phyloP scores from a whole-genome alignment of 2,113 vertebrate genomes.

The Ahaetulla prasina region DNA sequence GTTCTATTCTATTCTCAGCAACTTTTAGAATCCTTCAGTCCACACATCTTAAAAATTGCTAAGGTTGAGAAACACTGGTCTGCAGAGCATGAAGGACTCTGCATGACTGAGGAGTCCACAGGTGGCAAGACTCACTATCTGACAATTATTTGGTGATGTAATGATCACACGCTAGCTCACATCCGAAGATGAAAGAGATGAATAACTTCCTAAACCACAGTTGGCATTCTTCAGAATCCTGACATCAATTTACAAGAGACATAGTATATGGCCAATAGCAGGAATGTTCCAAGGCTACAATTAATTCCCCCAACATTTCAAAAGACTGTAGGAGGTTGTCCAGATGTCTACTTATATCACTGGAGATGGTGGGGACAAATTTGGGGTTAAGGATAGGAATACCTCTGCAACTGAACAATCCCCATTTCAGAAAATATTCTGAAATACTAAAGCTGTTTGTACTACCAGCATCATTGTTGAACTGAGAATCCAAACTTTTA shows the following conservation, averaged over 20 bases:
- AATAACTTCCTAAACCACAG: not conserved
- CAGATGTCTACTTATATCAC: not conserved
- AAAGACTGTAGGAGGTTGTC: not conserved
- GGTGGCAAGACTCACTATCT: not conserved
- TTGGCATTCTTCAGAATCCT: not conserved
- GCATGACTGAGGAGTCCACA: not conserved
- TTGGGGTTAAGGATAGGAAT: not conserved
- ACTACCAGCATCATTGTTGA: not conserved
- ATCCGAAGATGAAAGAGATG: not conserved
- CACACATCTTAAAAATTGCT: not conserved
- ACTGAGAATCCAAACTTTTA: not conserved
- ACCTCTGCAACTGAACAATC: not conserved
- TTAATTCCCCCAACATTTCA: not conserved
- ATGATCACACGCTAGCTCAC: not conserved
- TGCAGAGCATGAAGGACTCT: not conserved
- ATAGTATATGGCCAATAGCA: not conserved
- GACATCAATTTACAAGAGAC: not conserved
- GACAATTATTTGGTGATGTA: conserved; percentile 6
- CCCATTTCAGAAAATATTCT: not conserved
- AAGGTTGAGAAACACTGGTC: not conserved
- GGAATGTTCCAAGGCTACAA: not conserved
- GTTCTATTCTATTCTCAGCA: no score
- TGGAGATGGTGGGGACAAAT: not conserved
- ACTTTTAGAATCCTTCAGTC: not conserved
- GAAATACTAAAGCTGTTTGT: not conserved